Evolutionary conservation across 1,140 invertebrate species (phyloP).

Genomic region (Drosophila kurseongensis): DNA sequence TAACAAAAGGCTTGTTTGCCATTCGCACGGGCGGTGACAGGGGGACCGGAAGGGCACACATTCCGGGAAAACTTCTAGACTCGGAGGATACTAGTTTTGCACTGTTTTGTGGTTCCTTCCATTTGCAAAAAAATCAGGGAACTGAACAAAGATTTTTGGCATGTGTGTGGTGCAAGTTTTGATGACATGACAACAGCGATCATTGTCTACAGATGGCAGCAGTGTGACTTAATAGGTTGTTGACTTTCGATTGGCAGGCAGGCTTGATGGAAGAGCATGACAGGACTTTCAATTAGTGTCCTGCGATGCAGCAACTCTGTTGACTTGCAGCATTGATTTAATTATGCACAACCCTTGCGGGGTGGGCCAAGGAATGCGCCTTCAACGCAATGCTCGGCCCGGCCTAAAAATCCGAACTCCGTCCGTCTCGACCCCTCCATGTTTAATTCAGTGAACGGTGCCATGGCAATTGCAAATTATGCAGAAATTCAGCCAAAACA

Average conservation of each 20-base stretch:
- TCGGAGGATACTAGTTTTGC: slow-evolving; percentile 46
- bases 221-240: slow-evolving; percentile 64
- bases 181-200: slow-evolving; percentile 66
- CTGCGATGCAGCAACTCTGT: slow-evolving; percentile 12
- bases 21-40: slow-evolving; percentile 5
- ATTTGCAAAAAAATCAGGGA: slow-evolving; percentile 7
- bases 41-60: slow-evolving; percentile 24
- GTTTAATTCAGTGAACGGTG: slow-evolving; percentile 61
- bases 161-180: slow-evolving; percentile 42
- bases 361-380: neutral
- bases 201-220: slow-evolving; percentile 55
- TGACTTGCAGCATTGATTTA: slow-evolving; percentile 18
- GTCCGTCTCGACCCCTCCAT: slow-evolving; percentile 21
- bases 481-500: slow-evolving; percentile 67
- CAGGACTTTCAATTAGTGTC: slow-evolving; percentile 42
- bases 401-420: slow-evolving; percentile 21
- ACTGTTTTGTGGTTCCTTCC: slow-evolving; percentile 35
- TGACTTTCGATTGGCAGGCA: slow-evolving; percentile 54
- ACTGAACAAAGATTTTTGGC: slow-evolving; percentile 31
- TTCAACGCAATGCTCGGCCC: slow-evolving; percentile 14
- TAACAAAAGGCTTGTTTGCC: slow-evolving; percentile 72
- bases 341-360: slow-evolving; percentile 29
- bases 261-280: slow-evolving; percentile 15
- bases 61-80: slow-evolving; percentile 61
- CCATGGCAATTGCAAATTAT: slow-evolving; percentile 73